Base-by-base conservation (phyloP, 2,888 invertebrate genomes). In the Willowsia nigromaculata region DNA sequence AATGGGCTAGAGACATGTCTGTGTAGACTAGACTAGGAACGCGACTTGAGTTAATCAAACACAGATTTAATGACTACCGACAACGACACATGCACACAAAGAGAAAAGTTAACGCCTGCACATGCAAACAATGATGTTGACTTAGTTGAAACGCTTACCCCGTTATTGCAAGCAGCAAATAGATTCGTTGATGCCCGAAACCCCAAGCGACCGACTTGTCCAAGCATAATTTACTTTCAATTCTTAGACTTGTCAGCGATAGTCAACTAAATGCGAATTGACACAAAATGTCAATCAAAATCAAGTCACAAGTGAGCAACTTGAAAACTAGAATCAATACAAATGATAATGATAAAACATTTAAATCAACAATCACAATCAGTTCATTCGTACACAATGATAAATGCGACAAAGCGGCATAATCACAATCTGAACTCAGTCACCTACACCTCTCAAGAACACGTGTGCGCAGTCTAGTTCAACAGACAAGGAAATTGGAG, bases 151-250 rank as follows among this genome's bases (percentile, higher is more conserved):
- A 74, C 15, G 81, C 87, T 87, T 87, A 87, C 87, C 87, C 87
- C 74, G 81, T 56, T 74, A 30, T 78, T 78, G 71, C 25, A 56
- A 86, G 37, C 68, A 65, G 87, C 56, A 56, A 87, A 82, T 27
- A 87, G 81, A 82, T 82, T 87, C 1, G 74, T 13, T 27, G 86
- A 40, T 50, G 87, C 87, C 82, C 82, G 87, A 30, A 56, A 71
- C 43, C 87, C 87, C 81, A 87, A 68, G 22, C 65, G 87, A 68
- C 82, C 87, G 18, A 82, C 43, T 81, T 71, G 87, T 81, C 87
- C 87, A 27, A 71, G 40, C 87, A 87, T 76, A 47, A 47, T 50
- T 50, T 47, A 18, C 33, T 76, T 74, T 74, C 33, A 30, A 71
- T 30, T 50, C 47, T 33, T 5, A 47, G 30, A 71, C 7, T 40